These are phyloP conservation scores for Dryobates pubescens DNA, from an alignment of 2,797 vertebrate genomes.

Conservation along the genomic window DNA sequence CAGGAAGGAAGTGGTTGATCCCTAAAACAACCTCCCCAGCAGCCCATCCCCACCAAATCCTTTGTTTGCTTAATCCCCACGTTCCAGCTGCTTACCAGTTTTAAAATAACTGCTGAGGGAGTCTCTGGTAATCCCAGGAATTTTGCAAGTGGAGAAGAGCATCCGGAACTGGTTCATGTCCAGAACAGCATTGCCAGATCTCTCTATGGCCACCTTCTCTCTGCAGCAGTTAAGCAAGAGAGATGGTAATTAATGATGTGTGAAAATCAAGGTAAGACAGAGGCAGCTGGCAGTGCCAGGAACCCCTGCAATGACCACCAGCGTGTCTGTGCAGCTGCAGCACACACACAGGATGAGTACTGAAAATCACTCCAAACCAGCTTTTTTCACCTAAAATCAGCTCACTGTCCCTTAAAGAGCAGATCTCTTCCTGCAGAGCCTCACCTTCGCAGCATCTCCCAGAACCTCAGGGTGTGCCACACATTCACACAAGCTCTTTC, in stretches of 20 bases:
- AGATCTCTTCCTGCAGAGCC: constrained; percentile 4
- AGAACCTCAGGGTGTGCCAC: constrained; percentile 90
- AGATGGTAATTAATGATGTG: not conserved
- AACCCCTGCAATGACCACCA: not conserved
- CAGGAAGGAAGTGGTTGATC: not conserved
- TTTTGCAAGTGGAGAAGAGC: constrained; percentile 93
- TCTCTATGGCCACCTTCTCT: constrained; percentile 87
- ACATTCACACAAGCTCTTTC: constrained; percentile 85
- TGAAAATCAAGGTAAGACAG: constrained; percentile 24
- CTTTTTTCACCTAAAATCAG: no score
- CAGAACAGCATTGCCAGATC: constrained; percentile 79
- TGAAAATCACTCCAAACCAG: not conserved
- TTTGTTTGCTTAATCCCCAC: not conserved
- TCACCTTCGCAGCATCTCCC: constrained; percentile 91
- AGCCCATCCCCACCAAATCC: not conserved
- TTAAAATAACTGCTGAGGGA: constrained; percentile 87
- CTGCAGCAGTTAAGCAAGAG: constrained; percentile 72
- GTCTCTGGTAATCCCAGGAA: constrained; percentile 91
- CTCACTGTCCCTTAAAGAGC: no score
- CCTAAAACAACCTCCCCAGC: not conserved
- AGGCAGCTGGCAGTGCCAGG: not conserved
- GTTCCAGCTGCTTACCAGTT: constrained; percentile 83
- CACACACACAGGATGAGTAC: not conserved
- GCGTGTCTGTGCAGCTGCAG: not conserved
- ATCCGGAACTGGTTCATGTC: constrained; percentile 95